Conservation (phyloP, 92 coral and sea anemone species). For the Actinostola sp. region DNA sequence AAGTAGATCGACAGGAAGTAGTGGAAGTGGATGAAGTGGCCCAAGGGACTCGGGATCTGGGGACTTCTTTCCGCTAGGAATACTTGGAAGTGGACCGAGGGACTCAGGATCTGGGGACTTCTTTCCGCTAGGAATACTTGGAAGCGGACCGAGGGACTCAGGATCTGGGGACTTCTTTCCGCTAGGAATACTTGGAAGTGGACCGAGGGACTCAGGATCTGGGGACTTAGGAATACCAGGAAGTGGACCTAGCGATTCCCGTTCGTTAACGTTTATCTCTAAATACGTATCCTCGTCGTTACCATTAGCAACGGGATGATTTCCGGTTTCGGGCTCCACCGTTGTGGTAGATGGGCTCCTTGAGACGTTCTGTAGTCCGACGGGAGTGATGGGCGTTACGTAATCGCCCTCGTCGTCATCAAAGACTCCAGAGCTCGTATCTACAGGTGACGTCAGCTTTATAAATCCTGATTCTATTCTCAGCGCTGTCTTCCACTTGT, state of each 20-base stretch:
- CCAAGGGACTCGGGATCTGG: conserved; percentile 70
- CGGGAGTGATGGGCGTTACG: conserved; percentile 66
- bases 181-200: conserved; percentile 59
- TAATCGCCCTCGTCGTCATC: conserved; percentile 87
- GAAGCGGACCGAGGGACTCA: conserved; percentile 79
- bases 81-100: conserved; percentile 77
- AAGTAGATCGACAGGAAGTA: too few relatives aligned
- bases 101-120: conserved; percentile 58
- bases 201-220: conserved; percentile 68
- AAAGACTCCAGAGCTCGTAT: conserved; percentile 79
- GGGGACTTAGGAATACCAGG: conserved; percentile 48
- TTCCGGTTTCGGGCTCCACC: conserved; percentile 4
- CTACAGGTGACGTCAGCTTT: conserved; percentile 68
- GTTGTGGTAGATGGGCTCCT: conserved; percentile 15
- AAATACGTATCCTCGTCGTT: conserved; percentile 46
- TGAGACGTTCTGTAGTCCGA: conserved; percentile 55
- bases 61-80: conserved; percentile 29
- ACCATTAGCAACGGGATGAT: conserved; percentile 13
- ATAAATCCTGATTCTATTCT: conserved; percentile 86
- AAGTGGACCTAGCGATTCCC: conserved; percentile 71
- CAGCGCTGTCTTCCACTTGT: conserved; percentile 86
- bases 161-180: conserved; percentile 47
- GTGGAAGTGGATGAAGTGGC: too few relatives aligned
- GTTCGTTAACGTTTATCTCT: conserved; percentile 18
- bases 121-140: conserved; percentile 33